Percentiles rank a stretch among this genome's conserved stretches.
phyloP scores from a whole-genome alignment of 2,797 vertebrate species.

The Acanthis flammea region DNA sequence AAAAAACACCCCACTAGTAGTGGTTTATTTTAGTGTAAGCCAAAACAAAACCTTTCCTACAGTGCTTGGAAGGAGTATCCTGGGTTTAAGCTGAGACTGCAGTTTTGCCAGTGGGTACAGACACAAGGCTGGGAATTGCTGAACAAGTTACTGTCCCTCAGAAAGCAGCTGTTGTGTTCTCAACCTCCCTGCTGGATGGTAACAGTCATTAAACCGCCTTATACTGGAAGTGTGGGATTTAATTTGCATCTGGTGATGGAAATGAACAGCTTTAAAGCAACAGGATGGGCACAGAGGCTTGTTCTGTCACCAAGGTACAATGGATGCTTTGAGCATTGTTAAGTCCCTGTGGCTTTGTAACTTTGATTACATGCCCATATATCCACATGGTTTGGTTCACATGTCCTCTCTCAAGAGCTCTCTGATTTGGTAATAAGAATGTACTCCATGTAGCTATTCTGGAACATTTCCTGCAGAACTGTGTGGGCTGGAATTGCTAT shows the following conservation, averaged over 20 bases:
- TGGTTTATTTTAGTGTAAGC: neutral
- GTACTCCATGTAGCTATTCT: neutral
- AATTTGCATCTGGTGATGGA: neutral
- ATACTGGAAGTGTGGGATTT: neutral
- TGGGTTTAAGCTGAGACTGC: neutral
- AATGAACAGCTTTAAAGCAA: neutral
- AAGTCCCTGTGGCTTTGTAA: neutral
- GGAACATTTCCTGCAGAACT: neutral
- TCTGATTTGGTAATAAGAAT: neutral
- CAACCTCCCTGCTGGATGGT: neutral
- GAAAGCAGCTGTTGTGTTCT: neutral
- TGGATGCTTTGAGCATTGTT: neutral
- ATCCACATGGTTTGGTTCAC: neutral
- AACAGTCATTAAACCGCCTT: neutral
- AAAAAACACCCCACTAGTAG: neutral
- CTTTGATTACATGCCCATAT: neutral
- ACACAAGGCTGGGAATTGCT: neutral
- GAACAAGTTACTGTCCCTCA: neutral
- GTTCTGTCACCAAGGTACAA: neutral
- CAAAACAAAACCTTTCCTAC: neutral
- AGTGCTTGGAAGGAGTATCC: neutral
- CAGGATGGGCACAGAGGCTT: neutral
- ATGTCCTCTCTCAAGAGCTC: neutral
- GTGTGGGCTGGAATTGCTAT: conserved; percentile 33
- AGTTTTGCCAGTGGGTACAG: neutral